Conservation (phyloP, 2,797 vertebrate genomes). For the Tenualosa ilisha region DNA sequence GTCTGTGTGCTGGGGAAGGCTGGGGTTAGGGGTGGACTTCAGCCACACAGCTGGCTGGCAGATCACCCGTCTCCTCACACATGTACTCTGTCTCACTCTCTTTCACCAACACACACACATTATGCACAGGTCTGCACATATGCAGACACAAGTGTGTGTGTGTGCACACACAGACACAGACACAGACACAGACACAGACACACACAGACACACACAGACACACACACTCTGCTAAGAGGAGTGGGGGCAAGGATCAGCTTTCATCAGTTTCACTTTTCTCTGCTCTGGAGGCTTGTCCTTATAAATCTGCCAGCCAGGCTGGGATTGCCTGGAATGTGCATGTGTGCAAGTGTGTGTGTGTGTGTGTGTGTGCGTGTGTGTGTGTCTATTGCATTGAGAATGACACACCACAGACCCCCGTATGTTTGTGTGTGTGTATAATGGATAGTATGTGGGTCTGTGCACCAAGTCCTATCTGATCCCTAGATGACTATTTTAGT, state of each 20-base stretch:
- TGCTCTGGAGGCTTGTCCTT: conserved; percentile 12
- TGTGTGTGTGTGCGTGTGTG: conserved; percentile 11
- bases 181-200: conserved; percentile 35
- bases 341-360: not conserved
- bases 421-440: not conserved
- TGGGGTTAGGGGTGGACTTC: not conserved
- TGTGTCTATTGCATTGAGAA: not conserved
- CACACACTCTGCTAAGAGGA: conserved; percentile 17
- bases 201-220: conserved; percentile 35
- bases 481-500: conserved; percentile 25
- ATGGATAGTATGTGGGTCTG: not conserved
- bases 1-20: not conserved
- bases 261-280: conserved; percentile 18
- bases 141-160: not conserved
- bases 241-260: conserved; percentile 1
- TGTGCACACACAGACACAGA: conserved; percentile 18
- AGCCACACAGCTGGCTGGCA: conserved; percentile 29
- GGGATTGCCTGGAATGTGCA: not conserved
- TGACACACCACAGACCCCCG: not conserved
- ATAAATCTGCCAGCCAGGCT: conserved; percentile 15
- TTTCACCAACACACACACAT: not conserved
- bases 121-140: not conserved
- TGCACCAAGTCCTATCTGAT: not conserved
- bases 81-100: not conserved
- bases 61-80: conserved; percentile 17